Percentiles rank a stretch among this genome's conserved stretches.
These are phyloP conservation scores for Balaenoptera acutorostrata DNA, from an alignment of 2,113 vertebrate species.

Conservation along the genomic window DNA sequence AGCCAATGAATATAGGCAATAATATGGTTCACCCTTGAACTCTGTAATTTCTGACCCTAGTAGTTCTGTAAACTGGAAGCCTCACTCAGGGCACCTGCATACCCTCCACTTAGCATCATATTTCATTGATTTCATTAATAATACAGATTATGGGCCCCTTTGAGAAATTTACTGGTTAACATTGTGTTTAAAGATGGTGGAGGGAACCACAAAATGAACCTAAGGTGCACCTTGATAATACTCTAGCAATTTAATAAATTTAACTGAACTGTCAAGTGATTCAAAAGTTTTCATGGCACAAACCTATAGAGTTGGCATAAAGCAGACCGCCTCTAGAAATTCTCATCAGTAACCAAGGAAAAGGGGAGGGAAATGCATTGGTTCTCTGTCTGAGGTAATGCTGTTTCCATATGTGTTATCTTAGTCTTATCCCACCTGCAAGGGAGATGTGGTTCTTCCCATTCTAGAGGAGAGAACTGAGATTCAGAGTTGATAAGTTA, in stretches of 20 bases:
- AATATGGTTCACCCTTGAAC: not conserved
- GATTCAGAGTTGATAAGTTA: not conserved
- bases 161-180: not conserved
- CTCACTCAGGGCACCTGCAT: not conserved
- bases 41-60: not conserved
- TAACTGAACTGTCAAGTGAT: constrained; percentile 21
- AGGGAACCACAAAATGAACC: constrained; percentile 12
- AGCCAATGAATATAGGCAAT: not conserved
- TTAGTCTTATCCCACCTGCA: not conserved
- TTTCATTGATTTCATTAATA: not conserved
- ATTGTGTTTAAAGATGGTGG: constrained; percentile 38
- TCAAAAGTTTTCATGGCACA: not conserved
- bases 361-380: not conserved
- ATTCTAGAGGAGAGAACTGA: not conserved
- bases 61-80: not conserved
- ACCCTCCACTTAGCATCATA: not conserved
- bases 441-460: not conserved
- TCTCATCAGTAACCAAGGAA: not conserved
- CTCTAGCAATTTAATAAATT: not conserved
- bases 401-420: not conserved
- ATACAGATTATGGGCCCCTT: not conserved
- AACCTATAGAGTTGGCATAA: not conserved
- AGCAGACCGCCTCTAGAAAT: not conserved
- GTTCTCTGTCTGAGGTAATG: not conserved
- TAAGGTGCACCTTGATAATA: not conserved